These are phyloP conservation scores for Pristiophorus japonicus DNA, from an alignment of 2,113 vertebrate genomes.

Conservation along the genomic window DNA sequence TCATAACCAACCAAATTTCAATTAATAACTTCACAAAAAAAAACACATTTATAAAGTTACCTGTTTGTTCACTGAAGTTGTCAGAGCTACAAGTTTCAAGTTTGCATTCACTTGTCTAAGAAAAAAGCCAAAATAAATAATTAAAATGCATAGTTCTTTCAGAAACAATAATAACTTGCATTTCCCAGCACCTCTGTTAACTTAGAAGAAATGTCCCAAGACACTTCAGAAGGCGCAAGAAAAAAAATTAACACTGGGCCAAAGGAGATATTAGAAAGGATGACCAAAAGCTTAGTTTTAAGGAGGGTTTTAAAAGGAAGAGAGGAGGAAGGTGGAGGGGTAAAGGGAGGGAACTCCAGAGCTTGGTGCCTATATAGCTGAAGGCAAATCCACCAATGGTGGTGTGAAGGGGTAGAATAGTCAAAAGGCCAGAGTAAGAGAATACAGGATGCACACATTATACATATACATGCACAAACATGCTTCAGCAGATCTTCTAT, in stretches of 20 bases:
- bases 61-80: slow-evolving; percentile 57
- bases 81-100: slow-evolving; percentile 78
- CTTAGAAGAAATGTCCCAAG: not conserved
- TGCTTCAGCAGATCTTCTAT: not conserved
- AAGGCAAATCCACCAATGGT: not conserved
- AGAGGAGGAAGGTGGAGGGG: not conserved
- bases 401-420: not conserved
- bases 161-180: not conserved
- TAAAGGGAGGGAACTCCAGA: not conserved
- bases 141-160: not conserved
- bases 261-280: not conserved
- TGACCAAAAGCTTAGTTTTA: not conserved
- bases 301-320: not conserved
- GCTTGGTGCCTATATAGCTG: not conserved
- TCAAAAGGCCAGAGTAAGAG: not conserved
- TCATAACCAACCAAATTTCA: not conserved
- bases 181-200: not conserved
- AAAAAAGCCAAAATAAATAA: slow-evolving; percentile 42
- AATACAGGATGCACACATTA: not conserved
- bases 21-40: not conserved
- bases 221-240: not conserved
- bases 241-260: not conserved
- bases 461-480: not conserved
- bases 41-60: slow-evolving; percentile 47
- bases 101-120: slow-evolving; percentile 70